Evolutionary conservation across 1,140 invertebrate species (phyloP), one percentile per base, ranked within the genome.

Genomic region (Polyergus mexicanus): DNA sequence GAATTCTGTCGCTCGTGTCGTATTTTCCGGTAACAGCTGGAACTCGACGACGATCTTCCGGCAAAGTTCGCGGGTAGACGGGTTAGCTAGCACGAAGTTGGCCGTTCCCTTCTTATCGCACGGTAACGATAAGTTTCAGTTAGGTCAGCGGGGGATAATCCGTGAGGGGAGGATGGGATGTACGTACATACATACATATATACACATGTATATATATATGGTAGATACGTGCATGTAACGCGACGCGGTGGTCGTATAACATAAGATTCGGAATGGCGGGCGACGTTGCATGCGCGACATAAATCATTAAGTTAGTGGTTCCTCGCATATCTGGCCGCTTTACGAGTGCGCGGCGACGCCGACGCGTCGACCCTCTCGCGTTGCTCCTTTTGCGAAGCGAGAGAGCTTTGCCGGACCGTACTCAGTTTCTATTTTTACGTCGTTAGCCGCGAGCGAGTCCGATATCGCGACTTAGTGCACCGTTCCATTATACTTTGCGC

Each of bases 101-200:
- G 78, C 51, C 66, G 65, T 54, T 86, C 75, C 65, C 56, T 84
- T 84, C 85, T 86, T 86, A 86, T 84, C 85, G 85, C 47, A 3
- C 56, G 35, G 44, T 56, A 35, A 84, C 85, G 69, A 68, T 86
- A 86, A 86, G 80, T 86, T 86, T 72, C 58, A 86, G 78, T 76
- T 84, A 58, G 85, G 85, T 86, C 78, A 86, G 71, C 51, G 51
- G 69, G 51, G 78, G 66, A 84, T 86, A 84, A 86, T 86, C 85
- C 51, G 54, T 44, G 10, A 44, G 10, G 10, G 41, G 41, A 11
- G 38, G 63, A 22, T 13, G 25, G 13, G 13, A 28, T 81, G 63
- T 10, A 71, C 22, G 10, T 38, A 62, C 32, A 22, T 38, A 60
- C 22, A 56, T 13, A 58, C 16, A 75, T 5, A 58, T 22, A 41